A percentile compares a stretch with the other conserved stretches of the same genome.
Conservation (phyloP, 2,888 invertebrate genomes). For the Nomada hirtipes region DNA sequence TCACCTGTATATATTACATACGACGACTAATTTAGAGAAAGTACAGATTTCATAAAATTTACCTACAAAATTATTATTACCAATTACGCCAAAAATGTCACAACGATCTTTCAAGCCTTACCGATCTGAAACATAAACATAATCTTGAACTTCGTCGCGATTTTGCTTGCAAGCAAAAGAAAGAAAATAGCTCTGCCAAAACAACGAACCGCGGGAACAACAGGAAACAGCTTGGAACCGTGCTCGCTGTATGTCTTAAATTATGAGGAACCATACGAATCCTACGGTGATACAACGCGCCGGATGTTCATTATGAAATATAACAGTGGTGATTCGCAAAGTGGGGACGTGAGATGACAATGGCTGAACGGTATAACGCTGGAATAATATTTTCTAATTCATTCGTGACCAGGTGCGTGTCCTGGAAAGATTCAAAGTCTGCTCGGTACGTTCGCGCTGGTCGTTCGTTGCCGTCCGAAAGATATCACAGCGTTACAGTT, state of each 20-base stretch:
- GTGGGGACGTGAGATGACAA: slow-evolving; percentile 42
- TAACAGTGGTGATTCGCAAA: slow-evolving; percentile 12
- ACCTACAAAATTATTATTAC: background rate
- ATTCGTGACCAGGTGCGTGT: slow-evolving; percentile 41
- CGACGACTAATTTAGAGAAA: too few relatives aligned
- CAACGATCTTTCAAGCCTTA: background rate
- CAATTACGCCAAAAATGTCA: background rate
- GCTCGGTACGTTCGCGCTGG: background rate
- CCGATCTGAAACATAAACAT: too few relatives aligned
- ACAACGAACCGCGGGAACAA: background rate
- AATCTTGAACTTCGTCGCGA: background rate
- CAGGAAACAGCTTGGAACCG: background rate
- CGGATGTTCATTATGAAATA: slow-evolving; percentile 39
- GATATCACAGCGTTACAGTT: slow-evolving; percentile 49
- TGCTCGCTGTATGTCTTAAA: background rate
- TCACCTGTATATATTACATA: too few relatives aligned
- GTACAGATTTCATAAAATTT: too few relatives aligned
- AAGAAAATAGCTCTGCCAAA: background rate
- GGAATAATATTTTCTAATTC: slow-evolving; percentile 66
- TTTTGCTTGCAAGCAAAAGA: background rate
- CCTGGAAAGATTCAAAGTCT: slow-evolving; percentile 46
- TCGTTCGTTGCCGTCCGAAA: slow-evolving; percentile 58
- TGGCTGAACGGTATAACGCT: slow-evolving; percentile 28
- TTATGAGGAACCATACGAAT: slow-evolving; percentile 13
- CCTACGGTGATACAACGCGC: background rate